A percentile compares a stretch with the other conserved stretches of the same genome.
Evolutionary conservation across 2,888 invertebrate species (phyloP).

Genomic region (Phrixothrix hirtus): DNA sequence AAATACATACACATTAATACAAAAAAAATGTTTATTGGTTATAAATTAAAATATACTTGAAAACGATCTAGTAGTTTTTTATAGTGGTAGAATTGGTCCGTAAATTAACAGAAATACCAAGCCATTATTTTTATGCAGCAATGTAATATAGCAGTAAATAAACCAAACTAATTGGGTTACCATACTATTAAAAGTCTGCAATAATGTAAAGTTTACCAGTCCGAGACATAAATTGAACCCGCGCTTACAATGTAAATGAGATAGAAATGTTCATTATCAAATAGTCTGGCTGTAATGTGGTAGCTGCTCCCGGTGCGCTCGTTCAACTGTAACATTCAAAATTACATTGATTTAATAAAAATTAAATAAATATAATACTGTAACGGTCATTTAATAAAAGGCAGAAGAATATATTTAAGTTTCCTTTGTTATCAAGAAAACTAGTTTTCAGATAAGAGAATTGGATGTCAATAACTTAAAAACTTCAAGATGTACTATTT

Average conservation of each 20-base stretch:
- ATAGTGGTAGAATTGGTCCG: conserved; percentile 2
- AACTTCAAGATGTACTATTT: no score
- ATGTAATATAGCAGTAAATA: conserved; percentile 15
- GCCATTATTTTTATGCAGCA: conserved; percentile 16
- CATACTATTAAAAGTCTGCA: conserved; percentile 23
- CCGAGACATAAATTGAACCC: conserved; percentile 21
- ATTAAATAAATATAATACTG: conserved; percentile 22
- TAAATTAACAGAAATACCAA: conserved; percentile 10
- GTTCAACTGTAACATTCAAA: no score
- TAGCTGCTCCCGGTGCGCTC: conserved; percentile 41
- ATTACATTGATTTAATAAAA: no score
- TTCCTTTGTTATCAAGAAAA: no score
- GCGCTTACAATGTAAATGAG: conserved; percentile 48
- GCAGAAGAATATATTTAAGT: no score
- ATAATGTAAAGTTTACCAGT: conserved; percentile 24
- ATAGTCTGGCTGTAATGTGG: conserved; percentile 47
- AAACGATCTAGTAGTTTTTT: conserved; percentile 2
- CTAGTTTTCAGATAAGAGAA: no score
- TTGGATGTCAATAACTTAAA: no score
- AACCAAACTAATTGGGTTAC: conserved; percentile 21
- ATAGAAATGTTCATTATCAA: conserved; percentile 50
- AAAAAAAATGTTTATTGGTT: no score
- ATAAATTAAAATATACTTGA: no score
- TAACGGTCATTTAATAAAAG: no score
- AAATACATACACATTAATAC: no score